phyloP scores from a whole-genome alignment of 1,140 invertebrate species.

The Glossosoma conforme region DNA sequence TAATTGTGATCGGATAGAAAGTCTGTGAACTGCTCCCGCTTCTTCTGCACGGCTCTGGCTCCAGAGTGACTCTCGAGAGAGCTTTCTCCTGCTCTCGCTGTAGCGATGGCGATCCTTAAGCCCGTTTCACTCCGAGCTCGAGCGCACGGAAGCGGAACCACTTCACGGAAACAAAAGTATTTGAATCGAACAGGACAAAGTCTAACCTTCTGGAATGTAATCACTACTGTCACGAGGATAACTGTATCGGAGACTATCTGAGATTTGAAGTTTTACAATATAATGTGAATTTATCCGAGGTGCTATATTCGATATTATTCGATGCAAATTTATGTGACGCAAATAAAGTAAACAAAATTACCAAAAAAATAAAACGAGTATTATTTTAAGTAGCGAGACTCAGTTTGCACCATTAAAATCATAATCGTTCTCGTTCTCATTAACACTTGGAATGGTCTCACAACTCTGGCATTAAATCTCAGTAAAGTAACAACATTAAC shows the following conservation, averaged over 20 bases:
- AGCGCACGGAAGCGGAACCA: slow-evolving; percentile 16
- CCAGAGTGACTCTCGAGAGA: neutral
- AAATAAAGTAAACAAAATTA: slow-evolving; percentile 27
- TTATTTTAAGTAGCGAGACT: slow-evolving; percentile 22
- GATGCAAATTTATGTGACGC: slow-evolving; percentile 7
- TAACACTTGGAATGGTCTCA: slow-evolving; percentile 31
- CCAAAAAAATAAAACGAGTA: slow-evolving; percentile 23
- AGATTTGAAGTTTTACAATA: slow-evolving; percentile 22
- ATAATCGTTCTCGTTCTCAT: slow-evolving; percentile 29
- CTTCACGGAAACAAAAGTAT: slow-evolving; percentile 21
- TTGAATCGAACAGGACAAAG: slow-evolving; percentile 12
- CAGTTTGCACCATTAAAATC: slow-evolving; percentile 28
- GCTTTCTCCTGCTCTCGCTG: neutral
- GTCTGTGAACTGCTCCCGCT: slow-evolving; percentile 24
- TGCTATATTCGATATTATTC: slow-evolving; percentile 27
- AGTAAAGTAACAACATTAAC: slow-evolving; percentile 29
- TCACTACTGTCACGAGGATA: neutral
- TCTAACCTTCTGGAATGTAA: slow-evolving; percentile 3
- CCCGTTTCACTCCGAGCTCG: neutral
- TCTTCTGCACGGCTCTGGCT: neutral
- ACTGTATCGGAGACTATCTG: slow-evolving; percentile 19
- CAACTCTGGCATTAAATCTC: slow-evolving; percentile 26
- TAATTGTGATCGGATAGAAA: slow-evolving; percentile 23
- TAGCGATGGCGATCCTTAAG: neutral
- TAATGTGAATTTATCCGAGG: slow-evolving; percentile 22